Evolutionary conservation across 2,797 vertebrate species (phyloP), one percentile per base, ranked within the genome.

Genomic region (Peromyscus aztecus): DNA sequence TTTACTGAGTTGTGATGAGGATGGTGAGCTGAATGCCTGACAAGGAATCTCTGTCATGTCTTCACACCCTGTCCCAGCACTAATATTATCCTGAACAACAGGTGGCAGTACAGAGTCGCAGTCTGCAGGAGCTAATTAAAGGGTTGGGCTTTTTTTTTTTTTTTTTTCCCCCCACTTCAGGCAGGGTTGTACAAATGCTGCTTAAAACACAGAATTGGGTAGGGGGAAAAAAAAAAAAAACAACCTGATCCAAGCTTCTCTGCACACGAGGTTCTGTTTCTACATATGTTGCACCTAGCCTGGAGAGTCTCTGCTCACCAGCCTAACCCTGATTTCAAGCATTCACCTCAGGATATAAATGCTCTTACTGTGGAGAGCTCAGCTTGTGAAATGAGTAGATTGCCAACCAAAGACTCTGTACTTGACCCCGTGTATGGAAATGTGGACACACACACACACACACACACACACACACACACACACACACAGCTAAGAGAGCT

Each of bases 21-120:
- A 14, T 19, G 59, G 7, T 16, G 0, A 37, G 55, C 10, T 14
- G 52, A 49, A 11, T 5, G 2, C 6, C 27, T 40, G 19, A 2
- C 16, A 23, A 21, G 24, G 19, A 4, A 0, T 67, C 27, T 8
- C 27, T 82, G 10, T 23, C 12, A 1, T 1, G 57, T 71, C 49
- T 90, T 2, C 0, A 49, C 29, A 31, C 77, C 88, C 61, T 13
- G 0, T 6, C 4, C 0, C 24, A 92, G 90, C 61, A 24, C 61
- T 71, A 14, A 59, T 9, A 92, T 94, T 69, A 90, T 92, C 92
- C 94, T 93, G 97, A 94, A 96, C 97, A 89, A 97, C 97, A 98
- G 96, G 97, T 97, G 97, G 97, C 97, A 94, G 94, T 83, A 94
- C 77, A 97, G 96, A 97, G 94, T 95, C 77, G 81, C 55, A 21